Base-by-base conservation (phyloP, 2,888 invertebrate genomes). In the Drosophila picticornis region DNA sequence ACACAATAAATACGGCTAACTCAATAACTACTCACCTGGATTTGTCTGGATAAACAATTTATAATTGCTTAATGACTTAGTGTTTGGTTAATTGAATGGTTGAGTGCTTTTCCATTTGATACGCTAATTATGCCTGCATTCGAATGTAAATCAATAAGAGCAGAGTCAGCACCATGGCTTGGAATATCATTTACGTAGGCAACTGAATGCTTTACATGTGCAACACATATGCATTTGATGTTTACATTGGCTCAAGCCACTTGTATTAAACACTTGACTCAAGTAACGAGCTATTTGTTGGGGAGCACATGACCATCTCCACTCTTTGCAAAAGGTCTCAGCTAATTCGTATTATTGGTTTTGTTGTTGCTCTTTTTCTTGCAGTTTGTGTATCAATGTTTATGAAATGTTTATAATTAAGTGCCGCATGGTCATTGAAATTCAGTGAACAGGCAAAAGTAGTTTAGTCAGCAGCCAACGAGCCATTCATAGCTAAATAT, bases 361-460 rank as follows among this genome's bases (percentile, higher is more conserved):
- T 29, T 34, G 38, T 34, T 43, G 16, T 22, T 72, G 43, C 32
- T 11, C 31, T 7, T 29, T 25, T 36, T 29, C 4, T 22, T 22
- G n/a, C 32, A 56, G 22, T 40, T 13, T 40, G 43, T 19, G 27
- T 62, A 59, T 57, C 16, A 25, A 46, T 46, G 64, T 74, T 77
- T 81, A 69, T 71, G 70, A 80, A 75, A 78, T 80, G 72, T 71
- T 81, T 82, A 76, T 83, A 83, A 82, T 82, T 82, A 82, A 82
- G 76, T 77, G 72, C 74, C 59, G 62, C 72, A 73, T 72, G 80
- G 80, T 77, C 81, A 87, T 87, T 86, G 77, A 85, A 79, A 76
- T 69, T 73, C 86, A 86, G 66, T 86, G 86, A 86, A 75, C 86
- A 77, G 87, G 85, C 82, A 86, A 87, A 84, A 82, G 85, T 82